Conservation (phyloP, 1,140 invertebrate genomes). For the Atta texana region DNA sequence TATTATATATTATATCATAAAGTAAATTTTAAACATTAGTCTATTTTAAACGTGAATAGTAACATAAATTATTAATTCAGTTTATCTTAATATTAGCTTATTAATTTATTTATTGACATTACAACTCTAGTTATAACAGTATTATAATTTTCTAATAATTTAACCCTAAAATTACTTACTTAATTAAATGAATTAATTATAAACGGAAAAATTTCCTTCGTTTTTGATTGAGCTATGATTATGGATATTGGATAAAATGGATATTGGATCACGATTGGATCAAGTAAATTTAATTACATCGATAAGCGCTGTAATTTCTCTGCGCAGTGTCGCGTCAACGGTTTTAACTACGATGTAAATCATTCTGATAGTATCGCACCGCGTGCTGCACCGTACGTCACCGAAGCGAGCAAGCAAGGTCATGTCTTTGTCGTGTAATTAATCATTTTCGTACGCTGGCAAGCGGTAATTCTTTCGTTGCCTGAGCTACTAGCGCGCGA, state of each 20-base stretch:
- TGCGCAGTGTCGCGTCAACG: constrained; percentile 68
- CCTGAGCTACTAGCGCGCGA: constrained; percentile 64
- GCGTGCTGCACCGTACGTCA: constrained; percentile 54
- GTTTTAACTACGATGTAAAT: constrained; percentile 80
- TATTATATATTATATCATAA: neutral
- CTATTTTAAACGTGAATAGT: neutral
- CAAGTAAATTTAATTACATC: constrained; percentile 43
- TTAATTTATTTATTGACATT: neutral
- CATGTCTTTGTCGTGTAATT: constrained; percentile 75
- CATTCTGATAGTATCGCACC: constrained; percentile 79
- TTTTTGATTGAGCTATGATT: constrained; percentile 54
- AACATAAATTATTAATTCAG: neutral
- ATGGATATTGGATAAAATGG: constrained; percentile 13
- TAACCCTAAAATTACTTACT: neutral
- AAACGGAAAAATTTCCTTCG: constrained; percentile 1
- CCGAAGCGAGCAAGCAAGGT: constrained; percentile 72
- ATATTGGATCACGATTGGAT: constrained; percentile 32
- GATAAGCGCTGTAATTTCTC: constrained; percentile 33
- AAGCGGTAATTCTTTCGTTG: constrained; percentile 69
- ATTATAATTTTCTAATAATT: neutral
- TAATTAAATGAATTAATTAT: neutral
- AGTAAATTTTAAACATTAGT: neutral
- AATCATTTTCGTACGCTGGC: constrained; percentile 78
- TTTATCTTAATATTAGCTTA: neutral
- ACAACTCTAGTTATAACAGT: too few relatives aligned